Conservation (phyloP, 2,888 invertebrate species). For the Blastobasis adustella region DNA sequence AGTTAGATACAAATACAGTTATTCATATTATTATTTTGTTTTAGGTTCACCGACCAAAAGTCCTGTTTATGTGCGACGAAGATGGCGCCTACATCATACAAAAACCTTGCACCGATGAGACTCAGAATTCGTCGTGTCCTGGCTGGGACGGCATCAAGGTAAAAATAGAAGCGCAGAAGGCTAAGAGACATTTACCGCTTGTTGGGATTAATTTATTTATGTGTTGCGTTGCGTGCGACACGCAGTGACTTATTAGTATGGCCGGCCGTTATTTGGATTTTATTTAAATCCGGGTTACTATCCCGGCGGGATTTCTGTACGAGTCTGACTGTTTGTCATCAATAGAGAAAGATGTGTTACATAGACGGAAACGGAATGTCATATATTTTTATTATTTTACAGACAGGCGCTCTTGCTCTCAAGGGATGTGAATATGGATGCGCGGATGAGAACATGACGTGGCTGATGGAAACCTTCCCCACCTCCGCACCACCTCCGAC, state of each 20-base stretch:
- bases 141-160: conserved; percentile 77
- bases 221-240: too few relatives aligned
- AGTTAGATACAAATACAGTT: too few relatives aligned
- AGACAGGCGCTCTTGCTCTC: conserved; percentile 78
- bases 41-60: conserved; percentile 76
- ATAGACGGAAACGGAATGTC: too few relatives aligned
- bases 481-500: neutral
- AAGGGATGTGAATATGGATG: conserved; percentile 84
- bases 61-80: conserved; percentile 82
- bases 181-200: conserved; percentile 68
- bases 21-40: neutral
- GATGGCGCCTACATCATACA: conserved; percentile 82
- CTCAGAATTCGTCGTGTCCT: neutral
- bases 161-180: conserved; percentile 16
- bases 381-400: conserved; percentile 1
- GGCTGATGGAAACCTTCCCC: conserved; percentile 46
- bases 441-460: conserved; percentile 61
- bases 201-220: too few relatives aligned
- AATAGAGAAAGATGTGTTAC: too few relatives aligned
- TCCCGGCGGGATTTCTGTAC: too few relatives aligned
- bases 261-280: neutral
- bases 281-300: conserved; percentile 2
- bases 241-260: too few relatives aligned
- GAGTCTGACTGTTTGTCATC: too few relatives aligned
- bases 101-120: conserved; percentile 80